A percentile compares a stretch with the other conserved stretches of the same genome.
phyloP scores from a whole-genome alignment of 2,888 invertebrate species.

The Drosophila ochracea region DNA sequence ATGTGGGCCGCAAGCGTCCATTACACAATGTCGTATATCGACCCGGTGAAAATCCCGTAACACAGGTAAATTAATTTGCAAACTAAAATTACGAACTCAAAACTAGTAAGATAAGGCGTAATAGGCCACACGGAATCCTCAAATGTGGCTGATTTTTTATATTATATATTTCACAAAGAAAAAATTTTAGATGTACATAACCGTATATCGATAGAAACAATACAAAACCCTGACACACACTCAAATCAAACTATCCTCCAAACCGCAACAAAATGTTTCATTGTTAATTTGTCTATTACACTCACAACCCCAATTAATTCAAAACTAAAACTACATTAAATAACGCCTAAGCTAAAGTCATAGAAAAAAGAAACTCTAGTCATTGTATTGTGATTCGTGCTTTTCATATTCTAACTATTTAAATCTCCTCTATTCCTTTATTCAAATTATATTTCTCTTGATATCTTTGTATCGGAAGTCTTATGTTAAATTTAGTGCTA shows the following conservation, averaged over 20 bases:
- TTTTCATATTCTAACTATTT: neutral
- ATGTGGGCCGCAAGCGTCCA: conserved; percentile 95
- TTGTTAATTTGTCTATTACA: neutral
- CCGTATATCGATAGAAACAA: conserved; percentile 37
- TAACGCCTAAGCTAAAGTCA: neutral
- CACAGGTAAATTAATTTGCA: conserved; percentile 89
- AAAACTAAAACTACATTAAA: neutral
- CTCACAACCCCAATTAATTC: neutral
- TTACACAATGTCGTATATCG: conserved; percentile 95
- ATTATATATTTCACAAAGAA: neutral
- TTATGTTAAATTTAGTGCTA: neutral
- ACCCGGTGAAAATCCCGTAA: conserved; percentile 95
- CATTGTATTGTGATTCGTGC: conserved; percentile 1
- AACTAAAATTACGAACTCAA: neutral
- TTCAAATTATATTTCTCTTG: conserved; percentile 2
- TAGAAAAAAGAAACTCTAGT: neutral
- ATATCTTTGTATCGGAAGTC: neutral
- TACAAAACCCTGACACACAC: neutral
- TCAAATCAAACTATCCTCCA: neutral
- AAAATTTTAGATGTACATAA: conserved; percentile 44
- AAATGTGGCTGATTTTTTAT: conserved; percentile 31
- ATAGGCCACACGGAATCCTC: conserved; percentile 5
- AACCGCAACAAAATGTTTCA: neutral
- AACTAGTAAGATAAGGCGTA: conserved; percentile 6
- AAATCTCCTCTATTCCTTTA: neutral